These are phyloP conservation scores for Enteromius mattozi DNA, from an alignment of 2,797 vertebrate genomes.

Conservation along the genomic window DNA sequence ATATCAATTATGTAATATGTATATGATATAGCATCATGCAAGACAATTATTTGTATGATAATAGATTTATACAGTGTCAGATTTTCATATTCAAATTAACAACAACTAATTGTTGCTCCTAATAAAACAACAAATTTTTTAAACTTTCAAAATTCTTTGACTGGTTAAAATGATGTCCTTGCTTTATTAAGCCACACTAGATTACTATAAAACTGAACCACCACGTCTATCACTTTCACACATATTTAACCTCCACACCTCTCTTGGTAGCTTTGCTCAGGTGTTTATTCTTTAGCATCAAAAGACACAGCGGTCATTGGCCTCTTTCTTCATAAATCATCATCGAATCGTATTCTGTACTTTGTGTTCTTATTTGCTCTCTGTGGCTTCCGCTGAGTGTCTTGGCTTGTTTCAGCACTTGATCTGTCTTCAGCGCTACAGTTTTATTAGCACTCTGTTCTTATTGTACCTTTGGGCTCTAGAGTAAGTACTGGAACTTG, in stretches of 20 bases:
- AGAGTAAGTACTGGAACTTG: conserved; percentile 13
- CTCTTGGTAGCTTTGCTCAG: not conserved
- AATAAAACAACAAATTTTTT: not conserved
- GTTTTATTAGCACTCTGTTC: conserved; percentile 39
- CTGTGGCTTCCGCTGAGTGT: conserved; percentile 27
- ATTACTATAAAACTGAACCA: not conserved
- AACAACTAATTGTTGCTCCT: not conserved
- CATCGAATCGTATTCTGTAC: not conserved
- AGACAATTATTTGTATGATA: no score
- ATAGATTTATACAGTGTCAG: no score
- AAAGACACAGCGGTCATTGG: not conserved
- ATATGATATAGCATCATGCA: no score
- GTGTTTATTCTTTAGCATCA: conserved; percentile 3
- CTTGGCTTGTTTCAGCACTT: conserved; percentile 25
- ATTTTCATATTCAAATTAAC: not conserved
- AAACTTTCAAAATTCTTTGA: not conserved
- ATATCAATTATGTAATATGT: no score
- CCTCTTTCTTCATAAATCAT: conserved; percentile 10
- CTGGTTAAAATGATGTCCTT: not conserved
- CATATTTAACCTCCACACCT: not conserved
- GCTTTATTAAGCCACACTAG: not conserved
- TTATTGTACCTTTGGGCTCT: conserved; percentile 32
- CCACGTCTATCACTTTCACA: not conserved
- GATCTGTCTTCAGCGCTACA: conserved; percentile 25
- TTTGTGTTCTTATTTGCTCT: conserved; percentile 20